Conservation (phyloP, 2,797 vertebrate species). For the Tenualosa ilisha region DNA sequence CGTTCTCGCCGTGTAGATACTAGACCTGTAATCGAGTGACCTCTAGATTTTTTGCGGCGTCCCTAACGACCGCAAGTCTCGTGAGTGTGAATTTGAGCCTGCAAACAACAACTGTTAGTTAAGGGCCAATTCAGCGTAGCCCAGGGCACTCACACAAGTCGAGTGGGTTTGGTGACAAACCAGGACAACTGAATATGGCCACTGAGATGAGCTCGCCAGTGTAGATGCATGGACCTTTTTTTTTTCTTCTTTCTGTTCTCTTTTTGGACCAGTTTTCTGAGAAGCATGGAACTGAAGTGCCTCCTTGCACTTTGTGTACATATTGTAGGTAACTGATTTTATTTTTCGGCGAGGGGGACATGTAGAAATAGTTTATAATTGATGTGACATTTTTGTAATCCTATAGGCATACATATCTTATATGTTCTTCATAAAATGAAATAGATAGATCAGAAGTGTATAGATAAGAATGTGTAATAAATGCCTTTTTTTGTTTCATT, state of each 20-base stretch:
- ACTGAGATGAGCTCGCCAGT: slow-evolving; percentile 63
- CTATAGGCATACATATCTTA: slow-evolving; percentile 67
- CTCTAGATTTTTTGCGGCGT: not conserved
- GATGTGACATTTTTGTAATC: slow-evolving; percentile 76
- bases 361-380: slow-evolving; percentile 76
- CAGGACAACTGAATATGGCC: not conserved
- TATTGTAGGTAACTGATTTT: slow-evolving; percentile 83
- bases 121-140: not conserved
- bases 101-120: not conserved
- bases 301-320: slow-evolving; percentile 90
- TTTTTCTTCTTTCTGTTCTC: slow-evolving; percentile 67
- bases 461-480: slow-evolving; percentile 68
- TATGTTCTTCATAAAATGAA: slow-evolving; percentile 65
- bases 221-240: slow-evolving; percentile 76
- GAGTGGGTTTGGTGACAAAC: slow-evolving; percentile 4
- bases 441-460: slow-evolving; percentile 69
- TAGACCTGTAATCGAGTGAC: not conserved
- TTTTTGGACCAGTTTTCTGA: slow-evolving; percentile 69
- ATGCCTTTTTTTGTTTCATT: slow-evolving; percentile 64
- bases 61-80: not conserved
- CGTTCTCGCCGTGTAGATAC: not conserved
- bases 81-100: not conserved
- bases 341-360: slow-evolving; percentile 49
- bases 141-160: not conserved
- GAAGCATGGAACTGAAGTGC: slow-evolving; percentile 90